Evolutionary conservation across 2,113 vertebrate species (phyloP).

Genomic region (Orthonyx spaldingii): DNA sequence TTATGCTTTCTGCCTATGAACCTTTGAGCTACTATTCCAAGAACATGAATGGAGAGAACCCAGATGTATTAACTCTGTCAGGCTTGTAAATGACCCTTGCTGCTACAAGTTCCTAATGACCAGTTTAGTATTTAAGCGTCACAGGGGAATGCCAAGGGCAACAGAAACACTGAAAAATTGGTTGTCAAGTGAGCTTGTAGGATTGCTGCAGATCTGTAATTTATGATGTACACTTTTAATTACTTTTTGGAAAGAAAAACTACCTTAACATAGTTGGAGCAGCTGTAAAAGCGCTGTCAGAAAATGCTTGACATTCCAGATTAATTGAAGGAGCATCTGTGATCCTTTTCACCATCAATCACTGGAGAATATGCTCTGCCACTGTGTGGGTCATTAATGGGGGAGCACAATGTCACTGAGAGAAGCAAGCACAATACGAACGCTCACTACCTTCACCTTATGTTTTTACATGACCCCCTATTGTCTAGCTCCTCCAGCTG

Average conservation of each 20-base stretch:
- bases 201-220: slow-evolving; percentile 9
- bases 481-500: background rate
- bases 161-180: slow-evolving; percentile 20
- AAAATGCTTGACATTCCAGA: slow-evolving; percentile 51
- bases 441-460: background rate
- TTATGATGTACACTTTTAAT: slow-evolving; percentile 47
- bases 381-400: background rate
- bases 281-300: slow-evolving; percentile 40
- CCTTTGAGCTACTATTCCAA: background rate
- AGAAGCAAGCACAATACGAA: background rate
- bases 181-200: slow-evolving; percentile 20
- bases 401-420: background rate
- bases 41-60: background rate
- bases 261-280: slow-evolving; percentile 13
- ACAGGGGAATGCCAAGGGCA: slow-evolving; percentile 11
- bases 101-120: slow-evolving; percentile 23
- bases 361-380: background rate
- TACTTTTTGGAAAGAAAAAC: slow-evolving; percentile 45
- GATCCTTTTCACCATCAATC: slow-evolving; percentile 30
- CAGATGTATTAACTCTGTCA: background rate
- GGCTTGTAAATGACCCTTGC: background rate
- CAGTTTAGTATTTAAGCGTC: background rate
- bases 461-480: background rate
- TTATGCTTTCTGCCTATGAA: background rate
- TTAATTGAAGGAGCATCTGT: slow-evolving; percentile 55